Conservation (phyloP, 2,797 vertebrate species). For the Sebastes itinus region DNA sequence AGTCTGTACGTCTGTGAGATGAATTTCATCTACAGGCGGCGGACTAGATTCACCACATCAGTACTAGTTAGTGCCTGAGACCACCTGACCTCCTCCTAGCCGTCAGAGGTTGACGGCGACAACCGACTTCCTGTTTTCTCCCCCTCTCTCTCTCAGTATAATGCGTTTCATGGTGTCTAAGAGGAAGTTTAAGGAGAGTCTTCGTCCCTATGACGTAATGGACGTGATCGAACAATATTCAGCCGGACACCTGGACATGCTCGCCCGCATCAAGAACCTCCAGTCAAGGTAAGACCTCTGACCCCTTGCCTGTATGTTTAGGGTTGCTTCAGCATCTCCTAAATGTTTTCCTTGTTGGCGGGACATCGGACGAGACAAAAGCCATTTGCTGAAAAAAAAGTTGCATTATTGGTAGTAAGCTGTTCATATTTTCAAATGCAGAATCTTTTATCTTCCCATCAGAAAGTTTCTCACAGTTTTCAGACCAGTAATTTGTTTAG, state of each 20-base stretch:
- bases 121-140: constrained; percentile 21
- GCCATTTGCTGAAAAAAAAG: background rate
- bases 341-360: background rate
- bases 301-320: background rate
- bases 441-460: background rate
- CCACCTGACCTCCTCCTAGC: background rate
- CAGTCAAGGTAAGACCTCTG: constrained; percentile 87
- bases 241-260: constrained; percentile 97
- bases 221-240: constrained; percentile 99
- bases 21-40: background rate
- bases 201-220: constrained; percentile 97
- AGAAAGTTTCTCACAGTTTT: background rate
- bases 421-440: background rate
- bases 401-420: background rate
- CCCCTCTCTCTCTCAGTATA: constrained; percentile 80
- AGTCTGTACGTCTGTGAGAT: background rate
- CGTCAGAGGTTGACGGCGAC: background rate
- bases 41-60: background rate
- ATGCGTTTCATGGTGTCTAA: constrained; percentile 98
- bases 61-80: background rate
- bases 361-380: background rate
- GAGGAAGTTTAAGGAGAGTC: constrained; percentile 97
- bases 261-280: constrained; percentile 98
- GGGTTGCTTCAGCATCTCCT: background rate
- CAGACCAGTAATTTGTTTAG: background rate